Conservation (phyloP, 2,888 invertebrate genomes). For the Spisula solida region DNA sequence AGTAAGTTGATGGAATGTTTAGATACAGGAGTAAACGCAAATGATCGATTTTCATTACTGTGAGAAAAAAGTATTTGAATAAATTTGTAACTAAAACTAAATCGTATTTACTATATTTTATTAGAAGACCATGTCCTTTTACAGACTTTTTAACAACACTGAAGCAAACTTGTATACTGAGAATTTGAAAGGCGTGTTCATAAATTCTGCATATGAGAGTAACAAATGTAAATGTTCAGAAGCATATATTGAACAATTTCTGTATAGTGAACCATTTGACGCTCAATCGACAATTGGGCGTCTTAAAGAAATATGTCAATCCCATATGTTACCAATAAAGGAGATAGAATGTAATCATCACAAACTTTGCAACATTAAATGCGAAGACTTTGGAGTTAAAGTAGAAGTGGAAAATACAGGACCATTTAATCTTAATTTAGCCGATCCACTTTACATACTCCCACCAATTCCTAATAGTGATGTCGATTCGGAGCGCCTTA, state of each 20-base stretch:
- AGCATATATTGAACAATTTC: constrained; percentile 26
- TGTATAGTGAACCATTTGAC: constrained; percentile 2
- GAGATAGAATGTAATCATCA: constrained; percentile 28
- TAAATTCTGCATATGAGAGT: constrained; percentile 16
- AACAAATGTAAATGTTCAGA: constrained; percentile 23
- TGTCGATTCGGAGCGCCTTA: background rate
- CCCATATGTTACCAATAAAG: constrained; percentile 11
- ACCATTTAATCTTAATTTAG: background rate
- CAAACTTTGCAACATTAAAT: constrained; percentile 24
- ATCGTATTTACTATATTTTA: background rate
- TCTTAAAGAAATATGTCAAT: background rate
- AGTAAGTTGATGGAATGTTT: constrained; percentile 36
- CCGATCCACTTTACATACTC: background rate
- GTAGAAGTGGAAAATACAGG: constrained; percentile 23
- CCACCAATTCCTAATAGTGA: constrained; percentile 26
- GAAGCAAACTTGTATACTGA: background rate
- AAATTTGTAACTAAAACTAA: too few species aligned
- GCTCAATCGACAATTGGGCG: background rate
- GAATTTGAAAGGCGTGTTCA: constrained; percentile 16
- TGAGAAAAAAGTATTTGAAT: background rate
- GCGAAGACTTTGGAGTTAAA: constrained; percentile 28
- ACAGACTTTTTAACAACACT: background rate
- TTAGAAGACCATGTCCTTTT: background rate
- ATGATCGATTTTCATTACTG: constrained; percentile 21
- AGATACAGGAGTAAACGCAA: constrained; percentile 15